Percentiles rank a stretch among this genome's conserved stretches.
phyloP scores from a whole-genome alignment of 2,797 vertebrate genomes.

The Liasis olivaceus region DNA sequence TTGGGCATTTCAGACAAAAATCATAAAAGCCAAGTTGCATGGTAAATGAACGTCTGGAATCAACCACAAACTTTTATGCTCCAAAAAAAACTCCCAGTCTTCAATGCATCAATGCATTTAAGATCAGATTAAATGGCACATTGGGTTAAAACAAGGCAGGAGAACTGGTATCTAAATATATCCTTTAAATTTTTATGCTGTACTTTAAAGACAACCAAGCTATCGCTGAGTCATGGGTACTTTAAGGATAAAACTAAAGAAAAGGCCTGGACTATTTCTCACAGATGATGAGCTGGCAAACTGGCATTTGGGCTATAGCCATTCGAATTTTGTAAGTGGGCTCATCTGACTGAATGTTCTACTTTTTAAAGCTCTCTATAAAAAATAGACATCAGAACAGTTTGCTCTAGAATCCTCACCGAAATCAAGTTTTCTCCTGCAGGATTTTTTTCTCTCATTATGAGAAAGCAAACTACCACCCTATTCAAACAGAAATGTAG shows the following conservation, averaged over 20 bases:
- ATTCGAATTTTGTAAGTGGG: not conserved
- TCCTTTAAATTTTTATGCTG: not conserved
- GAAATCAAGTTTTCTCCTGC: not conserved
- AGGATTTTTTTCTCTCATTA: not conserved
- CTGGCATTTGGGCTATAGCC: not conserved
- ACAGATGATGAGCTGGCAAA: slow-evolving; percentile 7
- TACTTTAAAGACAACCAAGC: not conserved
- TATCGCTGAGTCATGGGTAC: slow-evolving; percentile 14
- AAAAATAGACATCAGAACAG: not conserved
- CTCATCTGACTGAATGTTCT: not conserved
- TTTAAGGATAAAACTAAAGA: slow-evolving; percentile 15
- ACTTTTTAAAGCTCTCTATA: not conserved
- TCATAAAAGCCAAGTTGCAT: slow-evolving; percentile 12
- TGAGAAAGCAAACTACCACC: not conserved
- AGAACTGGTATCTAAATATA: slow-evolving; percentile 23
- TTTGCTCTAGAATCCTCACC: not conserved
- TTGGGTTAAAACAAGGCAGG: slow-evolving; percentile 17
- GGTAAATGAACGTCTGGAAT: slow-evolving; percentile 9
- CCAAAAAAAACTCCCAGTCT: not conserved
- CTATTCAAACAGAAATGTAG: not conserved
- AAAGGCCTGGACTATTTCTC: not conserved
- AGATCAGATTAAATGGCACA: slow-evolving; percentile 21
- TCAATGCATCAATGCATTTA: slow-evolving; percentile 7
- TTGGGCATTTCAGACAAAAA: slow-evolving; percentile 15
- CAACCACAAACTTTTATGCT: slow-evolving; percentile 17